Percentiles rank a stretch among this genome's conserved stretches.
phyloP scores from a whole-genome alignment of 2,797 vertebrate species.

The Loris lydekkerianus region DNA sequence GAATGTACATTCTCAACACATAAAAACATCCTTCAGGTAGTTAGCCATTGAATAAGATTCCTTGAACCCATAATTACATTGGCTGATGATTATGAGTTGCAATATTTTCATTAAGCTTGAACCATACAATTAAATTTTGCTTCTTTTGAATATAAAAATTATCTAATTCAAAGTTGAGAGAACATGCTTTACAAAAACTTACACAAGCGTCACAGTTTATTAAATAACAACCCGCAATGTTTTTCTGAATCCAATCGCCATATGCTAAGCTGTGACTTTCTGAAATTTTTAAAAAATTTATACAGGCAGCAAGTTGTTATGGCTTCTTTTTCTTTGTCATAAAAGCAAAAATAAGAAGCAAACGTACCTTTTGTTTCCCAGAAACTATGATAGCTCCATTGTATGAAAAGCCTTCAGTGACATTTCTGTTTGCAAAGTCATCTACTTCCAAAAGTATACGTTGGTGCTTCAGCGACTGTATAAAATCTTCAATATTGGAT shows the following conservation, averaged over 20 bases:
- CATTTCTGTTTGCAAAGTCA: slow-evolving; percentile 84
- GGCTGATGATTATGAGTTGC: neutral
- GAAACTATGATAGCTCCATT: slow-evolving; percentile 93
- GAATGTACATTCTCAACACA: neutral
- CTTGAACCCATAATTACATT: slow-evolving; percentile 8
- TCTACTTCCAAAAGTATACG: slow-evolving; percentile 92
- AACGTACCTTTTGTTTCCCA: slow-evolving; percentile 90
- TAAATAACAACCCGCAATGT: neutral
- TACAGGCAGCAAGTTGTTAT: neutral
- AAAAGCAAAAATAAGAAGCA: neutral
- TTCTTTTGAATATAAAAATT: neutral
- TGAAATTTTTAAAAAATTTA: neutral
- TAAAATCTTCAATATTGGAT: slow-evolving; percentile 92
- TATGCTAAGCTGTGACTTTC: neutral
- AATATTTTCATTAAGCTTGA: neutral
- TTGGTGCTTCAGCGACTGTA: slow-evolving; percentile 91
- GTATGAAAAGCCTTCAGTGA: slow-evolving; percentile 89
- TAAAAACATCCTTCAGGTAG: neutral
- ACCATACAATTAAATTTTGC: neutral
- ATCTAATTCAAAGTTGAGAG: neutral
- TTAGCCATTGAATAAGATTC: neutral
- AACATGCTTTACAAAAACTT: slow-evolving; percentile 34
- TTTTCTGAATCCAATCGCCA: neutral
- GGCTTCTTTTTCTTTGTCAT: neutral
- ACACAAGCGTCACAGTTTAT: neutral